phyloP scores from a whole-genome alignment of 2,113 vertebrate genomes.

The Pimephales promelas region DNA sequence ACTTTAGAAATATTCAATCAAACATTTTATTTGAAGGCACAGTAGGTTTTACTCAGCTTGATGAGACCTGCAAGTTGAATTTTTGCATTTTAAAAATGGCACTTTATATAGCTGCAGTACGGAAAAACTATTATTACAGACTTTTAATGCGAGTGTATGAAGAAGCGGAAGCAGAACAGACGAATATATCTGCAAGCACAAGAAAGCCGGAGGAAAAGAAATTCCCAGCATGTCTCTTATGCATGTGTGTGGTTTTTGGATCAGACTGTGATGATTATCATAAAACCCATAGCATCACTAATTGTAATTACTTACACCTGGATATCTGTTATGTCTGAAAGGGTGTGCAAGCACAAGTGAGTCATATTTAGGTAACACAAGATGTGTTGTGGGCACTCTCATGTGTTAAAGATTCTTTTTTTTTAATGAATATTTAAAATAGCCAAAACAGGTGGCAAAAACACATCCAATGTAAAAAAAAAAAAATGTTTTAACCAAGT shows the following conservation, averaged over 20 bases:
- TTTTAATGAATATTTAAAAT: neutral
- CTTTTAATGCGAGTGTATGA: neutral
- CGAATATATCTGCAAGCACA: constrained; percentile 9
- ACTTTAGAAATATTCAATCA: neutral
- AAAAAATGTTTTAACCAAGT: no score
- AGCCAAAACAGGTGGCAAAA: neutral
- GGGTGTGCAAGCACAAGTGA: neutral
- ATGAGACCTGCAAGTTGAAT: neutral
- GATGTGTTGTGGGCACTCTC: neutral
- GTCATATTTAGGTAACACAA: neutral
- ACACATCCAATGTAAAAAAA: neutral
- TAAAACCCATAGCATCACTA: constrained; percentile 8
- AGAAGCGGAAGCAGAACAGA: constrained; percentile 16
- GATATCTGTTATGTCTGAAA: neutral
- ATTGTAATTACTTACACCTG: constrained; percentile 15
- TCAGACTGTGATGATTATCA: constrained; percentile 9
- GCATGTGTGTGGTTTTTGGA: constrained; percentile 16
- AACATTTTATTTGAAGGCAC: neutral
- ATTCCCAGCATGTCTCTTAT: constrained; percentile 21
- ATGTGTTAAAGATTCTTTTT: neutral
- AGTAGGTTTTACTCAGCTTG: neutral
- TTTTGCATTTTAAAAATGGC: neutral
- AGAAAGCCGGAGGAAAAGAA: neutral
- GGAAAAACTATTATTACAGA: constrained; percentile 31
- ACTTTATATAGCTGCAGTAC: constrained; percentile 17